A percentile compares a stretch with the other conserved stretches of the same genome.
phyloP scores from a whole-genome alignment of 2,113 vertebrate species.

The Lichenostomus cassidix region DNA sequence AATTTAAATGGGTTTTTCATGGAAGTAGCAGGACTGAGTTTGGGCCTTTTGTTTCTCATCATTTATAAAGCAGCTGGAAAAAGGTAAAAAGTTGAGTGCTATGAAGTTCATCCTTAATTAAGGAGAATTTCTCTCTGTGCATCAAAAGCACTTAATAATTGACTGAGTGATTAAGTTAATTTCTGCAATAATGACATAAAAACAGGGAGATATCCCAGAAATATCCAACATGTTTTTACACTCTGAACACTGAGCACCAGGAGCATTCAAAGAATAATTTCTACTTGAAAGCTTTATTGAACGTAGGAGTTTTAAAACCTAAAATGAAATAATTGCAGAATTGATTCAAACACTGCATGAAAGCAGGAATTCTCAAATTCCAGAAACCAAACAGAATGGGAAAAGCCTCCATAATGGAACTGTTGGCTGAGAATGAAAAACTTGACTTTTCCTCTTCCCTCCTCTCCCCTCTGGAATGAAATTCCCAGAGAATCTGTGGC shows the following conservation, averaged over 20 bases:
- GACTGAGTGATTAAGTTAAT: constrained; percentile 23
- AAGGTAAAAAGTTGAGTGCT: not conserved
- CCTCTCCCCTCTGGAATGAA: not conserved
- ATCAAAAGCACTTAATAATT: not conserved
- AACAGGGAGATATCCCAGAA: not conserved
- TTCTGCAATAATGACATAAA: not conserved
- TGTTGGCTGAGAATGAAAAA: not conserved
- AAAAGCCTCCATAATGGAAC: not conserved
- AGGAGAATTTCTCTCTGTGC: not conserved
- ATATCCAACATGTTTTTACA: not conserved
- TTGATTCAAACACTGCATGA: not conserved
- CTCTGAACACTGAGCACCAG: not conserved
- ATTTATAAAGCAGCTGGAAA: not conserved
- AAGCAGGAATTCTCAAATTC: not conserved
- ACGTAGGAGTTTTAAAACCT: not conserved
- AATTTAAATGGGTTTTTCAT: not conserved
- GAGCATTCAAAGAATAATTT: not conserved
- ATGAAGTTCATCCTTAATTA: not conserved
- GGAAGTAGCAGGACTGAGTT: not conserved
- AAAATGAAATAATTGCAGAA: not conserved
- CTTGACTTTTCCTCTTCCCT: not conserved
- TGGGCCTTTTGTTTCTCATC: not conserved
- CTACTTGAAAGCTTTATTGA: not conserved
- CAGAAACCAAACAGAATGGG: not conserved
- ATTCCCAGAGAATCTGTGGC: not conserved